phyloP scores from a whole-genome alignment of 2,797 vertebrate species.

The Anguilla pacifica region DNA sequence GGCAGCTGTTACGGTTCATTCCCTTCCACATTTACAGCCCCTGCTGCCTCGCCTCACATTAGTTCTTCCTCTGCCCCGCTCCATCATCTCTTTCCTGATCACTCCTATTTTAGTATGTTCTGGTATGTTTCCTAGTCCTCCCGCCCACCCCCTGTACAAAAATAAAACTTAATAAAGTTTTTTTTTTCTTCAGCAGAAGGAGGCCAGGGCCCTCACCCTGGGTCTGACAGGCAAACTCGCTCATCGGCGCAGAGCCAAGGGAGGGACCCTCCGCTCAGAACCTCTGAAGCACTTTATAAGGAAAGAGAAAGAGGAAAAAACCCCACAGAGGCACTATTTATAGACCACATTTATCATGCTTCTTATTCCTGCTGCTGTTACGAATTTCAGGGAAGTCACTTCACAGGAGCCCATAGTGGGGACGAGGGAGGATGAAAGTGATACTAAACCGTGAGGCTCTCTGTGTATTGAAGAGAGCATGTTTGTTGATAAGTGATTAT shows the following conservation, averaged over 20 bases:
- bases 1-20: conserved; percentile 40
- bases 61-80: not conserved
- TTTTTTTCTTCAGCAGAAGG: conserved; percentile 14
- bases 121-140: conserved; percentile 49
- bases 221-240: conserved; percentile 17
- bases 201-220: conserved; percentile 8
- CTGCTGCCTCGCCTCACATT: conserved; percentile 19
- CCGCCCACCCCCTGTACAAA: conserved; percentile 39
- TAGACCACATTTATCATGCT: conserved; percentile 73
- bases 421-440: not conserved
- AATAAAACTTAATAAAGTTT: conserved; percentile 48
- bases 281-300: conserved; percentile 79
- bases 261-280: conserved; percentile 55
- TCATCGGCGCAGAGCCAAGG: conserved; percentile 53
- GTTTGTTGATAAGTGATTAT: not conserved
- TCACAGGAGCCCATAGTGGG: not conserved
- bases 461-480: not conserved
- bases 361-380: conserved; percentile 59
- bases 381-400: conserved; percentile 33
- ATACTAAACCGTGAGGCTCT: not conserved
- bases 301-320: conserved; percentile 63
- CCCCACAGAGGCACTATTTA: conserved; percentile 69
- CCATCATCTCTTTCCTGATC: conserved; percentile 33
- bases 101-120: conserved; percentile 74
- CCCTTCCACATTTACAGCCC: conserved; percentile 41